phyloP scores from a whole-genome alignment of 2,113 vertebrate species.

The Podarcis raffonei region DNA sequence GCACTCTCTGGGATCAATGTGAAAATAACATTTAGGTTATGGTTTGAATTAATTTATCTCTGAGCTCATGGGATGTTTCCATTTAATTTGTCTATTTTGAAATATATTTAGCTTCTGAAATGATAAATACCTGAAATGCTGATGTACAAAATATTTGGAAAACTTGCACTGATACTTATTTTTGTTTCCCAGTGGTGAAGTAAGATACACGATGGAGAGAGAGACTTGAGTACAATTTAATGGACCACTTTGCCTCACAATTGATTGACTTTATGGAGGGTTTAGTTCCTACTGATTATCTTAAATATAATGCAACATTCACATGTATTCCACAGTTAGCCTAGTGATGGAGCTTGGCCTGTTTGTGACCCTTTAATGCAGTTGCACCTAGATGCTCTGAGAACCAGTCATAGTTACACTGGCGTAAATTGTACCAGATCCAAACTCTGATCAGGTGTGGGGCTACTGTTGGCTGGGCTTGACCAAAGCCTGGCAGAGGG shows the following conservation, averaged over 20 bases:
- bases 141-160: not conserved
- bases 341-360: not conserved
- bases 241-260: not conserved
- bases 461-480: too few relatives aligned
- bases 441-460: too few relatives aligned
- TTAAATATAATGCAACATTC: not conserved
- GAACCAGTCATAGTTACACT: too few relatives aligned
- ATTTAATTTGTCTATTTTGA: not conserved
- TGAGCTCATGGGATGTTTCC: not conserved
- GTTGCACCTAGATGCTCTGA: too few relatives aligned
- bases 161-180: not conserved
- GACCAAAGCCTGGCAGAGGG: too few relatives aligned
- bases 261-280: not conserved
- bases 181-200: not conserved
- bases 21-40: not conserved
- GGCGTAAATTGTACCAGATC: too few relatives aligned
- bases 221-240: not conserved
- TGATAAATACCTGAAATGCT: not conserved
- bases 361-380: not conserved
- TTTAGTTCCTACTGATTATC: not conserved
- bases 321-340: not conserved
- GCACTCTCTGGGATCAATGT: not conserved
- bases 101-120: not conserved
- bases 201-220: conserved; percentile 6
- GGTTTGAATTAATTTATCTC: not conserved